phyloP scores from a whole-genome alignment of 2,113 vertebrate species.

The Poecilia latipinna region DNA sequence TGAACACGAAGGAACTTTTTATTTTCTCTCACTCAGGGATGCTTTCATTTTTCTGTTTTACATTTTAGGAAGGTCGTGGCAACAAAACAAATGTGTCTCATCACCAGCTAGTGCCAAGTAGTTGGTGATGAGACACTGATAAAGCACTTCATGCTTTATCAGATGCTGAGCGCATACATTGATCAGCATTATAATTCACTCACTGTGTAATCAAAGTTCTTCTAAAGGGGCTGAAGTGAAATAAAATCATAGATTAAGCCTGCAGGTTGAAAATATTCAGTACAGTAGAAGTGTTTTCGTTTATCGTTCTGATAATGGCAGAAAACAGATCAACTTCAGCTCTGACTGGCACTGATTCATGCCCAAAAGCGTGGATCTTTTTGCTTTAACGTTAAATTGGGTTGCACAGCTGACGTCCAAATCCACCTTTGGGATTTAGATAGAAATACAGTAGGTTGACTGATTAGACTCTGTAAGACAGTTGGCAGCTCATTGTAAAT shows the following conservation, averaged over 20 bases:
- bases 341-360: background rate
- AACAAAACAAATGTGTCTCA: background rate
- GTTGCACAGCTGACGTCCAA: background rate
- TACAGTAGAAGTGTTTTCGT: background rate
- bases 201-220: background rate
- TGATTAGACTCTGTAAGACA: background rate
- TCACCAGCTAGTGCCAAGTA: too few relatives aligned
- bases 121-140: too few relatives aligned
- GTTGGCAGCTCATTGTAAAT: background rate
- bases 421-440: background rate
- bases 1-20: constrained; percentile 6
- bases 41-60: background rate
- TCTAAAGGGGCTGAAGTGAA: background rate
- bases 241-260: background rate
- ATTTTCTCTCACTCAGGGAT: background rate
- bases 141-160: too few relatives aligned
- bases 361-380: too few relatives aligned
- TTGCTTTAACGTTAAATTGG: background rate
- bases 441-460: background rate
- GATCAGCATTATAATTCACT: too few relatives aligned
- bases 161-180: too few relatives aligned
- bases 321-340: background rate
- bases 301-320: background rate
- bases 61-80: background rate
- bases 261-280: too few relatives aligned